These are phyloP conservation scores for Urocolius indicus DNA, from an alignment of 2,113 vertebrate genomes.

Conservation along the genomic window DNA sequence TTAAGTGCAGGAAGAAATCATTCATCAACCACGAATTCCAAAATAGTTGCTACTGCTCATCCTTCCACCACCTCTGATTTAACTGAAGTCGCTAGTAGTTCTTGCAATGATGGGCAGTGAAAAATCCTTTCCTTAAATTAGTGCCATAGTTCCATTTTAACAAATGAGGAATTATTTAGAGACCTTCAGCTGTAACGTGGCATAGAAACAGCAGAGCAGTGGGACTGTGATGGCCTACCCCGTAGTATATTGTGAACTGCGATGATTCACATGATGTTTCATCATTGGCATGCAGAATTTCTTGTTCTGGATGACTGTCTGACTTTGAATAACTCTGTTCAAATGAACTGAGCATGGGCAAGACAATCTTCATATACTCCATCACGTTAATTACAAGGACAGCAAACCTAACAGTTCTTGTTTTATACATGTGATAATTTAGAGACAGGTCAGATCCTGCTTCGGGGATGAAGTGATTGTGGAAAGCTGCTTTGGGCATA, in stretches of 20 bases:
- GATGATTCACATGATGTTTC: background rate
- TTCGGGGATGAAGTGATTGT: background rate
- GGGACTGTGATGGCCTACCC: background rate
- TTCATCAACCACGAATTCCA: background rate
- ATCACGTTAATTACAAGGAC: background rate
- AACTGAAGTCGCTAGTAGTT: background rate
- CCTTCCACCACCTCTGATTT: background rate
- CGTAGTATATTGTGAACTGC: background rate
- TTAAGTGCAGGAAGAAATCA: background rate
- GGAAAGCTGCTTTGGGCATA: background rate
- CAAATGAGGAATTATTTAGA: background rate
- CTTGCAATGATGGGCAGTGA: background rate
- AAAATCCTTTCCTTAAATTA: background rate
- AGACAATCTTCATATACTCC: background rate
- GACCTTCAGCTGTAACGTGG: background rate
- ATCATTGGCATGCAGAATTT: conserved; percentile 43
- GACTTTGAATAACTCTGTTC: background rate
- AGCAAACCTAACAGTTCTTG: background rate
- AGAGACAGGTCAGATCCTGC: background rate
- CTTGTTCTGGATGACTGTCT: conserved; percentile 35
- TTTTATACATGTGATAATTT: background rate
- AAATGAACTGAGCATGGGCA: background rate
- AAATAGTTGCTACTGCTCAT: background rate
- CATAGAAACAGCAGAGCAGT: background rate
- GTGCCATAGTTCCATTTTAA: background rate